Evolutionary conservation across 2,888 invertebrate species (phyloP).

Genomic region (Pristionchus entomophagus): DNA sequence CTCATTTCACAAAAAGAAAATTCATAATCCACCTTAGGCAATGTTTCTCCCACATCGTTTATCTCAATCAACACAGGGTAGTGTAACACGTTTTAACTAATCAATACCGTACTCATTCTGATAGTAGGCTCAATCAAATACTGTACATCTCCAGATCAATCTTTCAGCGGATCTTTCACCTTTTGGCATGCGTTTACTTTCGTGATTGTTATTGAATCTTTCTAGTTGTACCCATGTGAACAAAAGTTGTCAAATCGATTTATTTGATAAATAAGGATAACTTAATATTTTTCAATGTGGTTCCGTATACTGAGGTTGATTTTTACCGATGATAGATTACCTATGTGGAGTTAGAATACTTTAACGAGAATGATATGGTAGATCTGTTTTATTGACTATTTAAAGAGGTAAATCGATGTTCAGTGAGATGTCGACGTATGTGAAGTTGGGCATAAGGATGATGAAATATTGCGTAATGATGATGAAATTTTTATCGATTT

Average conservation of each 20-base stretch:
- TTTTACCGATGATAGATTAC: too few species aligned
- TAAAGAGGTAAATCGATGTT: too few species aligned
- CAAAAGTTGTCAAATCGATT: neutral
- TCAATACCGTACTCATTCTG: neutral
- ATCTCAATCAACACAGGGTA: neutral
- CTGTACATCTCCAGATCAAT: neutral
- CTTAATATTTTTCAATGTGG: too few species aligned
- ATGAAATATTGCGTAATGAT: too few species aligned
- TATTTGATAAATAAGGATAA: neutral
- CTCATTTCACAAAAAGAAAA: neutral
- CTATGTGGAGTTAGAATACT: too few species aligned
- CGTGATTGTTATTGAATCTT: neutral
- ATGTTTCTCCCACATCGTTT: neutral
- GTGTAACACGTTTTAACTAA: neutral
- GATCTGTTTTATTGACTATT: too few species aligned
- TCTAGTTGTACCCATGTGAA: neutral
- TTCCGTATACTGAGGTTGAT: too few species aligned
- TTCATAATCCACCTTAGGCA: constrained; percentile 12
- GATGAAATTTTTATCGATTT: too few species aligned
- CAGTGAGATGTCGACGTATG: too few species aligned
- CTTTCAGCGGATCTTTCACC: neutral
- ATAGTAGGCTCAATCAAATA: neutral
- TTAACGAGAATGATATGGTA: too few species aligned
- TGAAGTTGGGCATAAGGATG: too few species aligned
- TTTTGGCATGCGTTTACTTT: neutral